Percentiles rank a stretch among this genome's conserved stretches.
Evolutionary conservation across 2,113 vertebrate species (phyloP).

Genomic region (Fulica atra): DNA sequence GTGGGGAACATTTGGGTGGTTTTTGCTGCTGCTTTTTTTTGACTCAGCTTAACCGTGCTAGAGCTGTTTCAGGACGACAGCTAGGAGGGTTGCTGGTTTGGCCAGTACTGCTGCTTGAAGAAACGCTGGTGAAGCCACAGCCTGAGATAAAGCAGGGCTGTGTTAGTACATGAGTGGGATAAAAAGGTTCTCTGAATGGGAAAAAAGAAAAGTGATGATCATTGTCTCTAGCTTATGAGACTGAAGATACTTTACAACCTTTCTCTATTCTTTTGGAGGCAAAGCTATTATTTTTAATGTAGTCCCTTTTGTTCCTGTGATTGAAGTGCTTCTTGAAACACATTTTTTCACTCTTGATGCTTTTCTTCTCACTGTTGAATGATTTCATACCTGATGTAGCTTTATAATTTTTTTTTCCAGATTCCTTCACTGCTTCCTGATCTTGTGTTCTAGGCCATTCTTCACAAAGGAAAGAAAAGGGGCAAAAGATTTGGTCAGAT

Average conservation of each 20-base stretch:
- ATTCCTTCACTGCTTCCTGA: not conserved
- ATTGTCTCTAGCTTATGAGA: not conserved
- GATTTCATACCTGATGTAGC: not conserved
- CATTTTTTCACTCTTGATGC: not conserved
- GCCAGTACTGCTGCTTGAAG: not conserved
- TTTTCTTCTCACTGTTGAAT: not conserved
- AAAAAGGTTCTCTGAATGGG: not conserved
- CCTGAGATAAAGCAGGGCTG: not conserved
- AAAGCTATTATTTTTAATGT: not conserved
- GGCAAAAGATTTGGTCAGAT: not conserved
- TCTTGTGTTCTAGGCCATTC: not conserved
- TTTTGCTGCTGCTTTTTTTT: not conserved
- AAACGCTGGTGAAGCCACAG: not conserved
- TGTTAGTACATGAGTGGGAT: not conserved
- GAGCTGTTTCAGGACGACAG: not conserved
- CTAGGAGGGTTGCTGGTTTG: not conserved
- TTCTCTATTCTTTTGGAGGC: not conserved
- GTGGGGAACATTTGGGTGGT: not conserved
- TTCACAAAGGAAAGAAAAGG: not conserved
- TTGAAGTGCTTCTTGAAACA: not conserved
- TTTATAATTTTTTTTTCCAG: not conserved
- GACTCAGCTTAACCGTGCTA: not conserved
- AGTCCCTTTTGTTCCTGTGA: not conserved
- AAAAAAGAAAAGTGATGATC: not conserved
- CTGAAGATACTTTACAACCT: not conserved